phyloP scores from a whole-genome alignment of 2,888 invertebrate genomes.

The Watsonalla binaria region DNA sequence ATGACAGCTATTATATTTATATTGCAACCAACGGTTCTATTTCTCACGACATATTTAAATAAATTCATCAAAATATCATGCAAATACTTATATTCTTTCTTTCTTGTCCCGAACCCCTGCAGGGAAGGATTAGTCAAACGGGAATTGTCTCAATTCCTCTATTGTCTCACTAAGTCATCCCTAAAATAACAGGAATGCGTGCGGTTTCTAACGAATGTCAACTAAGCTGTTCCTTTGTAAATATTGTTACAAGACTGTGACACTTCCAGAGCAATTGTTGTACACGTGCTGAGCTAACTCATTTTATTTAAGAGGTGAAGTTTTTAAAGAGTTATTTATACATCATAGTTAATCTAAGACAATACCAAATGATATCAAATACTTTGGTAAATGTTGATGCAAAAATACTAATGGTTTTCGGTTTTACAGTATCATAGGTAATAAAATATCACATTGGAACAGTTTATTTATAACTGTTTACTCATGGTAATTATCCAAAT shows the following conservation, averaged over 20 bases:
- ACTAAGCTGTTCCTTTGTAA: constrained; percentile 18
- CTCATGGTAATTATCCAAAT: too few relatives aligned
- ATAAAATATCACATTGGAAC: too few relatives aligned
- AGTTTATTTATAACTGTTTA: too few relatives aligned
- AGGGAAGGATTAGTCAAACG: not conserved
- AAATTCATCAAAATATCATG: not conserved
- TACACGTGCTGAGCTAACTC: constrained; percentile 12
- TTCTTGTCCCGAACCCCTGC: not conserved
- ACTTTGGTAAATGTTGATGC: too few relatives aligned
- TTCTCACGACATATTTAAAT: not conserved
- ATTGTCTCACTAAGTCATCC: constrained; percentile 1
- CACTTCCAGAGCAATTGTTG: constrained; percentile 7
- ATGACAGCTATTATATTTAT: too few relatives aligned
- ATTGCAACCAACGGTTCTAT: not conserved
- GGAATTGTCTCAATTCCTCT: not conserved
- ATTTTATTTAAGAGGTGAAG: not conserved
- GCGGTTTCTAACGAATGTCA: constrained; percentile 12
- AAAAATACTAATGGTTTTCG: too few relatives aligned
- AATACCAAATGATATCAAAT: not conserved
- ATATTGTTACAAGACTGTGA: constrained; percentile 2
- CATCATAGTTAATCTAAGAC: not conserved
- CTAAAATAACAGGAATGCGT: not conserved
- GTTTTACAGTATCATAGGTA: too few relatives aligned
- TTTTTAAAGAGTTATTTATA: not conserved
- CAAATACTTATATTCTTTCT: not conserved